Base-by-base conservation (phyloP, 2,113 vertebrate species). In the Anser brachyrhynchus region DNA sequence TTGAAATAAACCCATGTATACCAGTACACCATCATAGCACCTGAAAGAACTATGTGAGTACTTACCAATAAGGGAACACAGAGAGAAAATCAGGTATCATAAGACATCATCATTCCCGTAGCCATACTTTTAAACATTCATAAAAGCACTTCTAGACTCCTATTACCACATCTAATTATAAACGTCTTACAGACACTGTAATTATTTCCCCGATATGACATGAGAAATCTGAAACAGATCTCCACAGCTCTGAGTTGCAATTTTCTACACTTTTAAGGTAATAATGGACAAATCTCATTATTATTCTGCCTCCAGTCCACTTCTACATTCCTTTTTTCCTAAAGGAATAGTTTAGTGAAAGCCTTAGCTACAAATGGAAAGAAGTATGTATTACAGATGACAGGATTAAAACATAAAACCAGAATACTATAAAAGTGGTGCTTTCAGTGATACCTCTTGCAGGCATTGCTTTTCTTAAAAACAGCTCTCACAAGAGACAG, bases 361-460 rank as follows among this genome's bases (percentile, higher is more conserved):
- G 87, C 33, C 83, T 81, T 49, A 89, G 66, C 52, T 93, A 95
- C 85, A 93, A 96, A 91, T 61, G 25, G 89, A 87, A 86, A 91
- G 65, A 85, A 85, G 19, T 17, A 65, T 83, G 61, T 92, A 93
- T 93, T 93, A 85, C 96, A 95, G 84, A 94, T 65, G 46, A 87
- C 46, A 94, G 71, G 33, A 84, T 81, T 61, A 84, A 87, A 90
- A 95, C 35, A 77, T 76, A 55, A 84, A 95, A 93, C 58, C 61
- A 88, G 91, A 87, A 51, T 17, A 73, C 77, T 72, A 73, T 41
- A 82, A 69, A 95, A 92, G 13, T 7, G 17, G 22, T 17, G 46
- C 26, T 89, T 92, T 93, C 67, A 64, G 74, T 65, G 49, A 25
- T n/a, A 87, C 17, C 37, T 93, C 78, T 92, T 83, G 55, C 20